Percentiles rank a stretch among this genome's conserved stretches.
Conservation (phyloP, 2,113 vertebrate species). For the Agelaius tricolor region DNA sequence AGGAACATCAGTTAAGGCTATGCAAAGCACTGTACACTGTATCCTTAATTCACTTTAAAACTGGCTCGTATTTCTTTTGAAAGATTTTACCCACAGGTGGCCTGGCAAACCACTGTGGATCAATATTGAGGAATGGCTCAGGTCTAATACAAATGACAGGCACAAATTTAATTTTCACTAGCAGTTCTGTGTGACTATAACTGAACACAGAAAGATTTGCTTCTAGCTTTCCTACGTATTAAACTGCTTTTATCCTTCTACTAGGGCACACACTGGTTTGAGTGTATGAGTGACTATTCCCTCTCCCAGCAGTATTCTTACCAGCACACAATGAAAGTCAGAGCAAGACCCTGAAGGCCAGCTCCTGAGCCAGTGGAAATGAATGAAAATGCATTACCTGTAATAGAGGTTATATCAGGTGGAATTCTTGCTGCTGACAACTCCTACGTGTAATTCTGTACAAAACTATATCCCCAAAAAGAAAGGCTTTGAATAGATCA, state of each 20-base stretch:
- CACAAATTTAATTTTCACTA: not conserved
- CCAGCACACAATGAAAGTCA: not conserved
- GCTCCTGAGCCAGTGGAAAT: not conserved
- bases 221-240: not conserved
- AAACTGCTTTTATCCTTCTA: not conserved
- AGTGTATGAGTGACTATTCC: not conserved
- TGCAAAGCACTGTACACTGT: not conserved
- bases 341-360: not conserved
- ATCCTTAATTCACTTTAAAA: not conserved
- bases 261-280: not conserved
- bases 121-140: not conserved
- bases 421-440: slow-evolving; percentile 10
- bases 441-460: not conserved
- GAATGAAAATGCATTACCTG: not conserved
- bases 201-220: not conserved
- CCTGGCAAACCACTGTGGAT: not conserved
- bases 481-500: not conserved
- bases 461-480: not conserved
- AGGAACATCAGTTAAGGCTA: not conserved
- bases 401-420: not conserved
- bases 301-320: not conserved
- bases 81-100: not conserved
- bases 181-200: fast-evolving
- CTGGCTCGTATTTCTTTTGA: not conserved
- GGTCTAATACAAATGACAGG: not conserved